Conservation (phyloP, 1,140 invertebrate genomes). For the Diabrotica undecimpunctata region DNA sequence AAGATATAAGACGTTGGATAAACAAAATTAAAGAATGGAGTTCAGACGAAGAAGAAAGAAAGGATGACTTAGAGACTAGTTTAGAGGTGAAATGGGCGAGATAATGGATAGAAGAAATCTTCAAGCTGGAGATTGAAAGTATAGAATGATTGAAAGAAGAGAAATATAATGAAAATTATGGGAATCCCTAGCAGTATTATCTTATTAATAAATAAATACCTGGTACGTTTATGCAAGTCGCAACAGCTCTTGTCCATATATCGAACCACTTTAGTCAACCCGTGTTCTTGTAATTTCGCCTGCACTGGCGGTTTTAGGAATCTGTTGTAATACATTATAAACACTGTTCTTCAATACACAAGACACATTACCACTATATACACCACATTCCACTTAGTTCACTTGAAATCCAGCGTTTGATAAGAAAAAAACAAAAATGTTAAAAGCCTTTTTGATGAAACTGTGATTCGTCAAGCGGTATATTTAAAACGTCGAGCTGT, state of each 20-base stretch:
- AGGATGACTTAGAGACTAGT: too few relatives aligned
- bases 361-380: background rate
- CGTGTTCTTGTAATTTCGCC: conserved; percentile 38
- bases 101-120: too few relatives aligned
- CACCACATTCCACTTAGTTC: background rate
- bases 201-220: conserved; percentile 10
- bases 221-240: conserved; percentile 32
- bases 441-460: background rate
- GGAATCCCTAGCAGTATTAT: too few relatives aligned
- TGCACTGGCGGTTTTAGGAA: conserved; percentile 46
- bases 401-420: background rate
- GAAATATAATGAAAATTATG: too few relatives aligned
- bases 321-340: conserved; percentile 48
- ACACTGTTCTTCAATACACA: conserved; percentile 3
- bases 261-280: conserved; percentile 38
- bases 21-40: too few relatives aligned
- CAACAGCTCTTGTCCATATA: conserved; percentile 43
- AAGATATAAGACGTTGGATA: too few relatives aligned
- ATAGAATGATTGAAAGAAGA: too few relatives aligned
- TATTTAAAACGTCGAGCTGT: background rate
- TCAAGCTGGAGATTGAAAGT: too few relatives aligned
- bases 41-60: too few relatives aligned
- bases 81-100: too few relatives aligned
- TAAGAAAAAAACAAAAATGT: background rate
- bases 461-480: background rate